Percentiles rank a stretch among this genome's conserved stretches.
These are phyloP conservation scores for Intellagama lesueurii DNA, from an alignment of 2,797 vertebrate genomes.

Conservation along the genomic window DNA sequence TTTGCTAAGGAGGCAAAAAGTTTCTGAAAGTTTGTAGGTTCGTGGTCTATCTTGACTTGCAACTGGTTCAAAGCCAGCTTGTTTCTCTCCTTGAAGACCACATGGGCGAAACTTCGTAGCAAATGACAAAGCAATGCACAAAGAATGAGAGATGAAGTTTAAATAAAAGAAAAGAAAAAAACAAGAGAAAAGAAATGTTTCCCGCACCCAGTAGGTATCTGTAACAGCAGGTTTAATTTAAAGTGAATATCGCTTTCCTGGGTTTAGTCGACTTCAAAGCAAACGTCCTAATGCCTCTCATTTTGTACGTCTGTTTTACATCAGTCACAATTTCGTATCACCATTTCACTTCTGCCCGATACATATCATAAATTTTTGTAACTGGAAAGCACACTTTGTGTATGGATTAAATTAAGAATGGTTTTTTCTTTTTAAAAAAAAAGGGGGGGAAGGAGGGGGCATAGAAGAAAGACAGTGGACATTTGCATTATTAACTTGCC, in stretches of 20 bases:
- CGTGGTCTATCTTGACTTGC: neutral
- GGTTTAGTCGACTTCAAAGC: constrained; percentile 96
- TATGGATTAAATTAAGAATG: constrained; percentile 84
- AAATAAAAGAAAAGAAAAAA: constrained; percentile 39
- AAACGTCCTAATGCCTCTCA: constrained; percentile 86
- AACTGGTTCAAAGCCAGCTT: constrained; percentile 23
- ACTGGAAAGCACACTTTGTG: constrained; percentile 76
- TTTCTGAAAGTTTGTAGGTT: neutral
- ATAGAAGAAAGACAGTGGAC: constrained; percentile 72
- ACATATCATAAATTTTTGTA: constrained; percentile 82
- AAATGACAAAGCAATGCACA: constrained; percentile 61
- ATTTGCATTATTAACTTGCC: constrained; percentile 68
- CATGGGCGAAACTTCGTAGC: constrained; percentile 8
- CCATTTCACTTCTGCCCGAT: constrained; percentile 80
- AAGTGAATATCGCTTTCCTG: constrained; percentile 96
- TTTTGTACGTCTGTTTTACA: constrained; percentile 88
- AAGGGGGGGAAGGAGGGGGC: constrained; percentile 66
- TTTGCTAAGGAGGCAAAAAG: neutral
- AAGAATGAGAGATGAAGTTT: constrained; percentile 61
- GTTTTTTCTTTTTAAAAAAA: constrained; percentile 64
- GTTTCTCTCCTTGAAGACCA: neutral
- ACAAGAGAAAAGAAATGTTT: constrained; percentile 65
- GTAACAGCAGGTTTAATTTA: constrained; percentile 89
- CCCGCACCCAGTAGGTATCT: constrained; percentile 76
- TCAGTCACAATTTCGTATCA: constrained; percentile 91